These are phyloP conservation scores for Poecilobothrus nobilitatus DNA, from an alignment of 2,888 invertebrate genomes.

Conservation along the genomic window DNA sequence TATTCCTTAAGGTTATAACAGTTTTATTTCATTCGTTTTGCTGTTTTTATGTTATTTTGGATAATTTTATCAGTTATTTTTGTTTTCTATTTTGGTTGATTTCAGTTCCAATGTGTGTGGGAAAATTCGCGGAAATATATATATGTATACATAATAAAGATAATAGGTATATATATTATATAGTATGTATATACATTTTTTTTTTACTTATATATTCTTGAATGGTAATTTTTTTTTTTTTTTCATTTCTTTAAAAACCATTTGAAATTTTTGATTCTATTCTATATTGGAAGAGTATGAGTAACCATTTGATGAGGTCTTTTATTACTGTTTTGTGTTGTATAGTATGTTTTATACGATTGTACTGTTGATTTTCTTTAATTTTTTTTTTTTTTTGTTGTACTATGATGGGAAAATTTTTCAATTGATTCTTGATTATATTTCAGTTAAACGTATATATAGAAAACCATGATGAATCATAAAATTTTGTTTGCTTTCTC, in stretches of 20 bases:
- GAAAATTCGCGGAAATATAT: constrained; percentile 1
- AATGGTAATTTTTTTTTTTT: not conserved
- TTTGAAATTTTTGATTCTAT: not conserved
- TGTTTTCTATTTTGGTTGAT: not conserved
- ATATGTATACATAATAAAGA: no score
- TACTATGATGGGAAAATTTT: no score
- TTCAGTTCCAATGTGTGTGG: not conserved
- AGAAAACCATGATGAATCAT: no score
- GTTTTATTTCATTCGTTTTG: not conserved
- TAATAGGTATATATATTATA: not conserved
- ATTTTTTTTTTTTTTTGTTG: no score
- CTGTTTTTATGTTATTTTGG: not conserved
- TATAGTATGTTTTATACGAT: no score
- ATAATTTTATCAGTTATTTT: not conserved
- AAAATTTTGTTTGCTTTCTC: no score
- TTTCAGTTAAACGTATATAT: no score
- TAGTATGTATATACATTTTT: not conserved
- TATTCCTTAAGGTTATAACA: not conserved
- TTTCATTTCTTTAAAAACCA: not conserved
- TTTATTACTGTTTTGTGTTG: no score
- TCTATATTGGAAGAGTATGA: no score
- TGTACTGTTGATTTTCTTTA: no score
- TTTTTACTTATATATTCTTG: not conserved
- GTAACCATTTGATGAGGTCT: no score
- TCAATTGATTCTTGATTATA: no score